Base-by-base conservation (phyloP, 2,888 invertebrate genomes). In the Mantis religiosa region DNA sequence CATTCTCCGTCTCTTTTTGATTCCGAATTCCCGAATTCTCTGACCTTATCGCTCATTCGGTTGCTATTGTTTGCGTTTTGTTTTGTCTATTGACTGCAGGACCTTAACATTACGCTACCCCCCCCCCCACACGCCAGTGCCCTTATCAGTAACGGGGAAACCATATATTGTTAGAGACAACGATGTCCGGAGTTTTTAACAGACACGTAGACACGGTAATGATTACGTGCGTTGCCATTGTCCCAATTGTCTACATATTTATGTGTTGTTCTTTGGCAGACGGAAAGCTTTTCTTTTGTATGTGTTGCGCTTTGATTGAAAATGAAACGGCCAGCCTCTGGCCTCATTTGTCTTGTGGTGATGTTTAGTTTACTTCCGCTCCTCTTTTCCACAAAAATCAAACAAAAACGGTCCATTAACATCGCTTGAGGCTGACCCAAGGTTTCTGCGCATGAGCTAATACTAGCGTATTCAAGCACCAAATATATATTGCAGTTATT, bases 181-280 rank as follows among this genome's bases (percentile, higher is more conserved):
- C 54, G 54, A 71, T 71, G 54, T 71, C 54, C 54, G 54, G 54
- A 20, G 41, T 71, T 71, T 71, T 71, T 71, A 71, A 71, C 54
- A 71, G 54, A 71, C 54, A 71, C 54, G 54, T 71, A 71, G 25
- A 71, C 54, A 71, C 54, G 15, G 54, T 25, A 71, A 71, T 85
- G n/a, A 47, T 85, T 85, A 54, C 30, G 85, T 47, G 28, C 12
- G 27, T 41, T 47, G 54, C 85, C 28, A 71, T 86, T 86, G 85
- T 85, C 54, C 34, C 85, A 85, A 54, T 28, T 85, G 71, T 86
- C 86, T 71, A 86, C 71, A 86, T 86, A 86, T 86, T 86, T 86
- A 86, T 86, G 86, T 71, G 54, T 71, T 71, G 54, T 71, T 71
- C 54, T 71, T 2, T 71, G 54, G 20, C 54, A 71, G 15, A 25